Conservation (phyloP, 2,797 vertebrate genomes). For the Linurgus olivaceus region DNA sequence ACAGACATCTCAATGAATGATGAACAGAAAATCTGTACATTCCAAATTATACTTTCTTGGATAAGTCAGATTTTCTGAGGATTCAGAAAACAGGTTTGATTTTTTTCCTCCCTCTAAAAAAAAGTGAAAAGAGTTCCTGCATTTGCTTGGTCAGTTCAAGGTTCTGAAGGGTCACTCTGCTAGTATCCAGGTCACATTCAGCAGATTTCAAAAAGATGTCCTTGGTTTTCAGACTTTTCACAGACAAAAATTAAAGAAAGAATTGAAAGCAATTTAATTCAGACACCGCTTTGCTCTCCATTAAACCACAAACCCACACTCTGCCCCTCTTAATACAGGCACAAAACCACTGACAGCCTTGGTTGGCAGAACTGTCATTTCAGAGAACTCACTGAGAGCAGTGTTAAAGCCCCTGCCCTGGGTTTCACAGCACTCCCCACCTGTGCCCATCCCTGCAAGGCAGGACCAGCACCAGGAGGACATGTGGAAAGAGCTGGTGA, state of each 20-base stretch:
- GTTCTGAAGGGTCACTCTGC: neutral
- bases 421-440: no score
- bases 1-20: neutral
- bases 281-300: neutral
- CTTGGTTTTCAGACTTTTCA: neutral
- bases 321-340: neutral
- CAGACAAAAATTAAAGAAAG: neutral
- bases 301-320: neutral
- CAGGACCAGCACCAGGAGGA: no score
- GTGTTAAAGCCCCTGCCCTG: neutral
- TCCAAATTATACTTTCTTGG: neutral
- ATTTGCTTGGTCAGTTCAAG: neutral
- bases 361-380: neutral
- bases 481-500: no score
- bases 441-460: no score
- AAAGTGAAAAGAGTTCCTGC: accelerated
- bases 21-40: neutral
- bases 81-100: neutral
- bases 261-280: neutral
- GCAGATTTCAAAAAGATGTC: neutral
- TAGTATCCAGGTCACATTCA: neutral
- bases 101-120: neutral
- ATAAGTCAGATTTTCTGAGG: neutral
- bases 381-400: neutral
- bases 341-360: neutral